Evolutionary conservation across 1,140 invertebrate species (phyloP).

Genomic region (Drosophila cardini): DNA sequence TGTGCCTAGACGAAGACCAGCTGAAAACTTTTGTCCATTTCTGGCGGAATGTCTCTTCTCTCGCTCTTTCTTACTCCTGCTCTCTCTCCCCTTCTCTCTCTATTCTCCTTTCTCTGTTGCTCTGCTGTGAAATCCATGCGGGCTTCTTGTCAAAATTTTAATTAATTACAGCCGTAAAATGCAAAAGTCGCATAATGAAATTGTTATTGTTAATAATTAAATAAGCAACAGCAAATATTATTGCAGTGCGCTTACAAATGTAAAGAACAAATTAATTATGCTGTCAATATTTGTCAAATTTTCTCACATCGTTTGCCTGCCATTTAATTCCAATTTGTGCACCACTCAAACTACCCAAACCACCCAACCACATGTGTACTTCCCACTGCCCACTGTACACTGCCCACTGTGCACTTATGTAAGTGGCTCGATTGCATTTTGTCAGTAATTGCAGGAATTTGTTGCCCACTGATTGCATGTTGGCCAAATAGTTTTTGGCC

Average conservation of each 20-base stretch:
- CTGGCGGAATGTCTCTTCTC: neutral
- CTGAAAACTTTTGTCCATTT: slow-evolving; percentile 46
- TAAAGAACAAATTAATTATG: slow-evolving; percentile 65
- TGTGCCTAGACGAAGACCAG: slow-evolving; percentile 58
- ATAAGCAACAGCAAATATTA: slow-evolving; percentile 42
- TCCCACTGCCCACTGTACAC: too few species aligned
- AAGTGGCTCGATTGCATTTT: slow-evolving; percentile 27
- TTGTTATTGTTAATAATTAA: slow-evolving; percentile 72
- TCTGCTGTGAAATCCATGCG: slow-evolving; percentile 21
- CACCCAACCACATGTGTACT: neutral
- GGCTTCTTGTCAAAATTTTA: slow-evolving; percentile 51
- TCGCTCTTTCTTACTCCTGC: neutral
- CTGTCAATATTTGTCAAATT: slow-evolving; percentile 68
- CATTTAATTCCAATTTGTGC: slow-evolving; percentile 54
- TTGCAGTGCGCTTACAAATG: slow-evolving; percentile 21
- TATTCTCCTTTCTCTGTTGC: neutral
- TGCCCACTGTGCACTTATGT: slow-evolving; percentile 4
- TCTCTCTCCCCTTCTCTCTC: neutral
- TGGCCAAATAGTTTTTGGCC: slow-evolving; percentile 51
- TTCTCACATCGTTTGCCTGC: slow-evolving; percentile 28
- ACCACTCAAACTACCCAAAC: neutral
- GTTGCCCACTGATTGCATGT: slow-evolving; percentile 44
- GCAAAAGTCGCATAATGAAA: slow-evolving; percentile 52
- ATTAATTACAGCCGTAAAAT: slow-evolving; percentile 63
- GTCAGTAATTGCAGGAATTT: slow-evolving; percentile 74